phyloP scores from a whole-genome alignment of 1,140 invertebrate genomes.

The Lucilia cuprina region DNA sequence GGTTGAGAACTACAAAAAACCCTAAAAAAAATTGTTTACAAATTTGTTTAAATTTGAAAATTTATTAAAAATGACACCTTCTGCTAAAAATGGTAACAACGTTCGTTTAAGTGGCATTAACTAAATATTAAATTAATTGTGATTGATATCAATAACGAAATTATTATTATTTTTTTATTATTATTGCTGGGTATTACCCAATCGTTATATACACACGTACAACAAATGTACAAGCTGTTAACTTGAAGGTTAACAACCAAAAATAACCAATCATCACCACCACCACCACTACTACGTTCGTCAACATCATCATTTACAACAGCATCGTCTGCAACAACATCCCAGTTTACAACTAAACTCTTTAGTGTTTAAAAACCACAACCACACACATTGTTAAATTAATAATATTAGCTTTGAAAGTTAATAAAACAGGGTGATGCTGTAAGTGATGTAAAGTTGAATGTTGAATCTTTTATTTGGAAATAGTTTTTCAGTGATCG shows the following conservation, averaged over 20 bases:
- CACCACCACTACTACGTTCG: not conserved
- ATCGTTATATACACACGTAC: not conserved
- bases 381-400: too few species aligned
- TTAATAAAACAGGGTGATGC: too few species aligned
- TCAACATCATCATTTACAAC: not conserved
- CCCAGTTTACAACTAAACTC: too few species aligned
- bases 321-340: not conserved
- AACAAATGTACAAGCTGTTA: not conserved
- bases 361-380: too few species aligned
- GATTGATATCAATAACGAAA: not conserved
- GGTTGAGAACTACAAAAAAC: not conserved
- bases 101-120: not conserved
- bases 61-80: not conserved
- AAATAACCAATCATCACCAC: not conserved
- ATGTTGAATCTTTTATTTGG: too few species aligned
- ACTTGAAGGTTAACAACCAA: constrained; percentile 17
- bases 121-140: not conserved
- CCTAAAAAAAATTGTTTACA: not conserved
- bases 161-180: not conserved
- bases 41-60: not conserved
- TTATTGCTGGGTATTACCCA: not conserved
- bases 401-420: too few species aligned
- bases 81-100: not conserved
- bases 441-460: too few species aligned
- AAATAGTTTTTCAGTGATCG: too few species aligned